Percentiles rank a stretch among this genome's conserved stretches.
Conservation (phyloP, 2,797 vertebrate genomes). For the Linurgus olivaceus region DNA sequence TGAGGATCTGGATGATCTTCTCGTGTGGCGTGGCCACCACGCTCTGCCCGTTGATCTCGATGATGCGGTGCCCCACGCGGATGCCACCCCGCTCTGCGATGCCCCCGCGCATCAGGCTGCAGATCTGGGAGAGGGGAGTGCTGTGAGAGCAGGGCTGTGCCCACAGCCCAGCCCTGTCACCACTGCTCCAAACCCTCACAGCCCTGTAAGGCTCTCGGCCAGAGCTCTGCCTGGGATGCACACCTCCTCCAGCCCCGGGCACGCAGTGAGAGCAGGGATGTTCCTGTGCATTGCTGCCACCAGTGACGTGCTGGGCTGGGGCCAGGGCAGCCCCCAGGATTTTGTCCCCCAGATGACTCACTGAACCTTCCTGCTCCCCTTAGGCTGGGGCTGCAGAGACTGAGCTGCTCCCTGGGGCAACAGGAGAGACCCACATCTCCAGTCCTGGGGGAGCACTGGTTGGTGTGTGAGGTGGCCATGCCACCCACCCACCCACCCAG, state of each 20-base stretch:
- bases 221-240: not conserved
- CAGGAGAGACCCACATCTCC: not conserved
- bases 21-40: conserved; percentile 91
- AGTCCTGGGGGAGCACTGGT: rapidly evolving
- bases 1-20: conserved; percentile 91
- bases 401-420: not conserved
- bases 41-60: conserved; percentile 96
- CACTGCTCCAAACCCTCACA: not conserved
- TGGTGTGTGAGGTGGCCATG: rapidly evolving
- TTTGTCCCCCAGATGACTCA: rapidly evolving
- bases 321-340: not conserved
- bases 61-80: conserved; percentile 94
- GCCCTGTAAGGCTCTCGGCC: rapidly evolving
- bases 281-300: not conserved
- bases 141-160: not conserved
- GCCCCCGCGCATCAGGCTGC: conserved; percentile 94
- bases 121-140: conserved; percentile 79
- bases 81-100: conserved; percentile 93
- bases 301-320: rapidly evolving
- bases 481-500: not conserved
- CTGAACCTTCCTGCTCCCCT: rapidly evolving
- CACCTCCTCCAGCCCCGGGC: not conserved
- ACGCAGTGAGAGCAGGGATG: rapidly evolving
- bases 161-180: not conserved
- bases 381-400: not conserved